Evolutionary conservation across 2,113 vertebrate genomes (phyloP), one percentile per base, ranked within the genome.

Genomic region (Spea multiplicata): DNA sequence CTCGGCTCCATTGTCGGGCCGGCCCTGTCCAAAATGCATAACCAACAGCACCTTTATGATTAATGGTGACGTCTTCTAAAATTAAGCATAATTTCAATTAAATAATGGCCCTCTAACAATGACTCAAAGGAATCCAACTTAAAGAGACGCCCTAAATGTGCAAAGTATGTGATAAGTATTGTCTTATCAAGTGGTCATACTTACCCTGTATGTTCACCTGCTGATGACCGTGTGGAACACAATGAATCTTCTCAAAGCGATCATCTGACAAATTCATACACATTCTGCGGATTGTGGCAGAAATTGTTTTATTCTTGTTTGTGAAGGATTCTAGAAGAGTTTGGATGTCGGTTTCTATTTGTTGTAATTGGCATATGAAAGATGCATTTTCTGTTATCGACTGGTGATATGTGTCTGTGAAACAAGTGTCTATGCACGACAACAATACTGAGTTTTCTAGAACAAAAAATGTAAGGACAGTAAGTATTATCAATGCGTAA

Each of bases 391-490:
- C 87, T 74, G 76, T 83, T 49, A 84, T 84, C 72, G 87, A 78
- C 44, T 78, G 82, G 69, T 86, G 84, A 66, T 85, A 86, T 75
- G 81, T 86, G 59, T 67, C 79, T 45, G 81, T 82, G 6, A 85
- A 86, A 48, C 86, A 90, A 4, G 73, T 61, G 76, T 89, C 83
- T 48, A 73, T n/a, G 49, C 90, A 92, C 0, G 85, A 87, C 46
- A 92, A 72, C 45, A 88, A 73, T 16, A 86, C 57, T 0, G 66
- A 81, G 79, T 84, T 84, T 78, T 74, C 91, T 93, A 81, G 14
- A 78, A 81, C 82, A 13, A 12, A 61, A 48, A 73, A 74, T 74
- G 30, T 30, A 30, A 30, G 30, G 30, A 30, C 30, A 30, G 30
- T 30, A 30, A 30, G 30, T 30, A 30, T 30, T 30, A 30, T 30